phyloP scores from a whole-genome alignment of 2,797 vertebrate genomes.

The Aplochiton taeniatus region DNA sequence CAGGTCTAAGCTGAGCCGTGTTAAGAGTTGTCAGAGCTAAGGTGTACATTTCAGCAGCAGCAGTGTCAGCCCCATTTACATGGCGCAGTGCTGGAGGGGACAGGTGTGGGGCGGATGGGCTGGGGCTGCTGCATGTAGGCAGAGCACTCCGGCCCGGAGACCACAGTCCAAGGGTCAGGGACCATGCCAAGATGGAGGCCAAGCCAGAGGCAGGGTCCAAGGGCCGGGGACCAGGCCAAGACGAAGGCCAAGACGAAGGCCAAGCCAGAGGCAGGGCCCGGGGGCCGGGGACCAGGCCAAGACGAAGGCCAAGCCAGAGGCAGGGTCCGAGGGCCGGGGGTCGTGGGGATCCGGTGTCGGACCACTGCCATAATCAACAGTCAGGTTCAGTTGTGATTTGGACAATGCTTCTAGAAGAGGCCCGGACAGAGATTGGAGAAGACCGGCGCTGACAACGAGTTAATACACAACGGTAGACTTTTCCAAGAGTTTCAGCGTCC shows the following conservation, averaged over 20 bases:
- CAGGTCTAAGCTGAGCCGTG: slow-evolving; percentile 19
- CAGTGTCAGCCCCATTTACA: slow-evolving; percentile 57
- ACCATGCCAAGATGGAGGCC: background rate
- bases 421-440: background rate
- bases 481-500: slow-evolving; percentile 1
- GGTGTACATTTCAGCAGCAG: slow-evolving; percentile 71
- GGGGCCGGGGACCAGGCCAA: background rate
- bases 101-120: slow-evolving; percentile 48
- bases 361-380: slow-evolving; percentile 37
- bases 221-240: background rate
- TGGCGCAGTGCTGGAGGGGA: slow-evolving; percentile 40
- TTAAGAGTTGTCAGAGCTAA: slow-evolving; percentile 33
- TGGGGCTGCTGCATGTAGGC: slow-evolving; percentile 18
- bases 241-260: too few species aligned
- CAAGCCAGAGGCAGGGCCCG: too few species aligned
- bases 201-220: too few species aligned
- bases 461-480: background rate
- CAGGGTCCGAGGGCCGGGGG: background rate
- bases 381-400: slow-evolving; percentile 14
- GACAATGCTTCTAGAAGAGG: slow-evolving; percentile 13
- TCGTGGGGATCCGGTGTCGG: background rate
- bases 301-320: background rate
- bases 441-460: background rate
- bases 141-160: slow-evolving; percentile 18
- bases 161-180: background rate